These are phyloP conservation scores for Acanthurus tractus DNA, from an alignment of 2,797 vertebrate genomes.

Conservation along the genomic window DNA sequence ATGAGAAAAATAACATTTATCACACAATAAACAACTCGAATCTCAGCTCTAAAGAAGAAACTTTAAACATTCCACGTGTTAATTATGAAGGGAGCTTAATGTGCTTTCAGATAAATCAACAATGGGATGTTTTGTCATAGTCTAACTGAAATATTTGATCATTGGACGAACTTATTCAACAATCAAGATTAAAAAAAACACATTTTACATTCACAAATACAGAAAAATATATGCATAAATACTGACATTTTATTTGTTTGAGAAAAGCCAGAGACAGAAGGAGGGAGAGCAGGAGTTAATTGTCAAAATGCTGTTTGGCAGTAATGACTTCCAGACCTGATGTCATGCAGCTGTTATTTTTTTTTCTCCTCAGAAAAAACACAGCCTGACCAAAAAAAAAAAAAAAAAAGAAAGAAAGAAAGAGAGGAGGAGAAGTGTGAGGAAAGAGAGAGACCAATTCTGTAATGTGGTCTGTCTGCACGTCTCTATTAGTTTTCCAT, in stretches of 20 bases:
- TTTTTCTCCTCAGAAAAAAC: constrained; percentile 67
- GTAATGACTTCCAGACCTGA: constrained; percentile 88
- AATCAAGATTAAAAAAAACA: too few species aligned
- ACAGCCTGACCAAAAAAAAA: constrained; percentile 68
- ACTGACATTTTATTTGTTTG: constrained; percentile 56
- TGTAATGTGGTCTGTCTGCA: constrained; percentile 77
- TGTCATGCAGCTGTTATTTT: constrained; percentile 84
- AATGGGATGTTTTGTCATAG: not conserved
- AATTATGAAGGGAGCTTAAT: not conserved
- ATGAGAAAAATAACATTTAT: not conserved
- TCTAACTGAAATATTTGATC: constrained; percentile 5
- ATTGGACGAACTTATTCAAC: too few species aligned
- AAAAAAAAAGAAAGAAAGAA: too few species aligned
- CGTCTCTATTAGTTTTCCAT: constrained; percentile 75
- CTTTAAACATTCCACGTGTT: not conserved
- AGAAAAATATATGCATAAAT: too few species aligned
- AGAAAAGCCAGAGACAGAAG: constrained; percentile 37
- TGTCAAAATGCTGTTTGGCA: constrained; percentile 72
- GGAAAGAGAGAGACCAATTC: constrained; percentile 61
- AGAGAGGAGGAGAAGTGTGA: constrained; percentile 63
- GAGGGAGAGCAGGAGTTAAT: constrained; percentile 74
- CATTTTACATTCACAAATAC: too few species aligned
- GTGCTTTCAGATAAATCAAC: constrained; percentile 1
- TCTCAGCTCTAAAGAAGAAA: not conserved
- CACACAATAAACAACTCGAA: not conserved